A percentile compares a stretch with the other conserved stretches of the same genome.
Conservation (phyloP, 1,140 invertebrate genomes). For the Sipha flava region DNA sequence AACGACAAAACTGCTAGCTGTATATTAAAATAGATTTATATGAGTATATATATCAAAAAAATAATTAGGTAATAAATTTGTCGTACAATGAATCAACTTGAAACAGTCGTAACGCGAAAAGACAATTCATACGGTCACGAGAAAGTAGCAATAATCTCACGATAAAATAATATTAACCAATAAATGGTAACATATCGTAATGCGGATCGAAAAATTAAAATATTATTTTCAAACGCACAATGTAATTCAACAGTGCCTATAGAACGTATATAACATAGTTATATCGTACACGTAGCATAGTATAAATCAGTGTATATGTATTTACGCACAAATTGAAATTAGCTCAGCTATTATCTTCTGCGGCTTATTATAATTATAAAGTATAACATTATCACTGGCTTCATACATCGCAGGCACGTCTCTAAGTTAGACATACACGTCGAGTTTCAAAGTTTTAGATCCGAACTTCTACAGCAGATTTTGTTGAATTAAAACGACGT, state of each 20-base stretch:
- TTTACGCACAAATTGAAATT: neutral
- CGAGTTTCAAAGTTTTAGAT: neutral
- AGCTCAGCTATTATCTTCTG: neutral
- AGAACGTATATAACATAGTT: too few relatives aligned
- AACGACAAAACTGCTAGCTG: neutral
- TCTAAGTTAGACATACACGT: neutral
- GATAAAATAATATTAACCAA: neutral
- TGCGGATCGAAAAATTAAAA: too few relatives aligned
- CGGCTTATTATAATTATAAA: neutral
- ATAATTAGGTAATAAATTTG: neutral
- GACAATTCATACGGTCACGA: neutral
- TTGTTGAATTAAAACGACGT: conserved; percentile 16
- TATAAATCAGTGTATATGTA: too few relatives aligned
- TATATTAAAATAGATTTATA: too few relatives aligned
- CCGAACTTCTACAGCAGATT: conserved; percentile 2
- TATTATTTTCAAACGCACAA: too few relatives aligned
- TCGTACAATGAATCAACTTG: neutral
- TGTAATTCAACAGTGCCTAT: too few relatives aligned
- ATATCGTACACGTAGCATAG: too few relatives aligned
- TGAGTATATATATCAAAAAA: neutral
- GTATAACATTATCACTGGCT: neutral
- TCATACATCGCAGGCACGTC: neutral
- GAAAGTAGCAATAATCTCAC: neutral
- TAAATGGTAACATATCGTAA: too few relatives aligned
- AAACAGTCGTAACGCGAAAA: neutral